phyloP scores from a whole-genome alignment of 2,113 vertebrate genomes.

The Podarcis raffonei region DNA sequence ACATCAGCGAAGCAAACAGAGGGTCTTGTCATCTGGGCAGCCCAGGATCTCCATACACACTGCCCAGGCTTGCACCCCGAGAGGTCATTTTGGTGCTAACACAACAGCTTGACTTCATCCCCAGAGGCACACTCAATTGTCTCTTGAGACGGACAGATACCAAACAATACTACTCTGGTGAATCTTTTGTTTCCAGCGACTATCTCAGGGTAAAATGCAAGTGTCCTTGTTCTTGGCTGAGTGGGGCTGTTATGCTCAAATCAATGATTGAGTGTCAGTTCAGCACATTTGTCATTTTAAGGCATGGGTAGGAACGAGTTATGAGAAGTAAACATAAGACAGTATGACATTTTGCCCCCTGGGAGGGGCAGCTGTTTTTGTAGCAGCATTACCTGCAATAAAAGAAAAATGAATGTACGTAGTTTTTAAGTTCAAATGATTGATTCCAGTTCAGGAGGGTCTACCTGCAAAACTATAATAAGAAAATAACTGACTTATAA shows the following conservation, averaged over 20 bases:
- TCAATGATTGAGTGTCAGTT: not conserved
- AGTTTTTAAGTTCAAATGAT: not conserved
- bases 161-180: not conserved
- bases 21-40: no score
- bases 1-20: no score
- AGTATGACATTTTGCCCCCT: not conserved
- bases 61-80: no score
- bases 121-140: no score
- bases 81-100: no score
- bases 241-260: no score
- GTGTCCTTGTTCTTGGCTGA: not conserved
- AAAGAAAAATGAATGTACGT: not conserved
- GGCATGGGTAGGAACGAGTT: not conserved
- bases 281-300: not conserved
- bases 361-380: not conserved
- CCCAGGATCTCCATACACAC: no score
- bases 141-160: no score
- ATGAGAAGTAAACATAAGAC: not conserved
- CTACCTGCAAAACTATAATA: not conserved
- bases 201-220: not conserved
- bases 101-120: no score
- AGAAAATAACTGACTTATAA: no score
- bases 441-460: not conserved
- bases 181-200: not conserved
- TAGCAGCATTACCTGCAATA: not conserved